A percentile compares a stretch with the other conserved stretches of the same genome.
phyloP scores from a whole-genome alignment of 2,888 invertebrate species.

The Dinocampus coccinellae region DNA sequence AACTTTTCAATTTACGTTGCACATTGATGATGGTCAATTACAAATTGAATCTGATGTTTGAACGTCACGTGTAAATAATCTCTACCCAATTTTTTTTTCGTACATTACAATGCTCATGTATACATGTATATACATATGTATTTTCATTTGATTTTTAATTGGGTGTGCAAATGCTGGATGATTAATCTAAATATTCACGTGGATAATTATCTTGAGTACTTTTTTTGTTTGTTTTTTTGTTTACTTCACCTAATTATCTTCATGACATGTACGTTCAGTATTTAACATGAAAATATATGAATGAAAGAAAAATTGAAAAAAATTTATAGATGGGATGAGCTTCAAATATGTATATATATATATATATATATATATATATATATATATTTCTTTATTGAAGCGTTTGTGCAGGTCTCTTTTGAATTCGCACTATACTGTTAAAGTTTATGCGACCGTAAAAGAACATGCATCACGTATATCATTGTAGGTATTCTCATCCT shows the following conservation, averaged over 20 bases:
- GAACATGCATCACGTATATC: conserved; percentile 44
- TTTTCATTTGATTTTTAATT: not conserved
- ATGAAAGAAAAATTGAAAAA: too few relatives aligned
- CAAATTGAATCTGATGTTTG: not conserved
- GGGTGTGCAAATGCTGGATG: not conserved
- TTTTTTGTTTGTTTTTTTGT: not conserved
- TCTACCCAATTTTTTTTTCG: too few relatives aligned
- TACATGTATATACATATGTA: not conserved
- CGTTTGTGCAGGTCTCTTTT: not conserved
- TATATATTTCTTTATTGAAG: too few relatives aligned
- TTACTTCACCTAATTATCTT: not conserved
- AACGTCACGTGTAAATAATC: not conserved
- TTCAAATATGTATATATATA: too few relatives aligned
- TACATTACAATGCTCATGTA: too few relatives aligned
- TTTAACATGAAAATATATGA: not conserved
- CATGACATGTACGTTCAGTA: not conserved
- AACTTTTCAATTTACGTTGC: not conserved
- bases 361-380: too few relatives aligned
- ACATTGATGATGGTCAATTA: not conserved
- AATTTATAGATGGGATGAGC: too few relatives aligned
- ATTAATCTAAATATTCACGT: not conserved
- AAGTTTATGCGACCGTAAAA: conserved; percentile 52
- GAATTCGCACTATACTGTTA: not conserved
- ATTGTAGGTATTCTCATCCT: conserved; percentile 19
- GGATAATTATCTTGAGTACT: not conserved